Percentiles rank a stretch among this genome's conserved stretches.
phyloP scores from a whole-genome alignment of 2,797 vertebrate genomes.

The Cyprinella venusta region DNA sequence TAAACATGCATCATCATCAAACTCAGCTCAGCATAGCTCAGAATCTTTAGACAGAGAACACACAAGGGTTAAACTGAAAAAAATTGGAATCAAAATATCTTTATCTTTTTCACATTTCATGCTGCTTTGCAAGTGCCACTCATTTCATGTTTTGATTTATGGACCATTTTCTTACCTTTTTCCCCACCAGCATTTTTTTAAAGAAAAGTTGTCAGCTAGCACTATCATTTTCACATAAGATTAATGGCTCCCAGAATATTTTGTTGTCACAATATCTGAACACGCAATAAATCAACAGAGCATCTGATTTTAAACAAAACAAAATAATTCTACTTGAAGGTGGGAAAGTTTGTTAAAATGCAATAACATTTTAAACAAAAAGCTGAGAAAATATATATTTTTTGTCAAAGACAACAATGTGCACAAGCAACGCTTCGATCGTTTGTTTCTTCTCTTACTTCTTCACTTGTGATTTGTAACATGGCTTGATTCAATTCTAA shows the following conservation, averaged over 20 bases:
- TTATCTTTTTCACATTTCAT: too few relatives aligned
- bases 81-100: too few relatives aligned
- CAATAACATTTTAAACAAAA: too few relatives aligned
- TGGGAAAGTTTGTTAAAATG: neutral
- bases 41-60: too few relatives aligned
- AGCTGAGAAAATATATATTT: too few relatives aligned
- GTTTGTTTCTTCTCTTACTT: neutral
- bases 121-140: neutral
- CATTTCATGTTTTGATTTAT: neutral
- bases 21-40: too few relatives aligned
- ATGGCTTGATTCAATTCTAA: neutral
- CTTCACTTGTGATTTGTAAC: neutral
- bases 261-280: neutral
- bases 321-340: neutral
- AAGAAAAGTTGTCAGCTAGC: neutral
- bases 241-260: neutral
- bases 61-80: too few relatives aligned
- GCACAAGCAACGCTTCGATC: neutral
- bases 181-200: neutral
- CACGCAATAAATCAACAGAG: neutral
- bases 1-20: too few relatives aligned
- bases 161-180: neutral
- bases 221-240: neutral
- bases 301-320: neutral
- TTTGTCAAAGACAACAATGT: too few relatives aligned